Conservation (phyloP, 2,113 vertebrate genomes). For the Pituophis catenifer region DNA sequence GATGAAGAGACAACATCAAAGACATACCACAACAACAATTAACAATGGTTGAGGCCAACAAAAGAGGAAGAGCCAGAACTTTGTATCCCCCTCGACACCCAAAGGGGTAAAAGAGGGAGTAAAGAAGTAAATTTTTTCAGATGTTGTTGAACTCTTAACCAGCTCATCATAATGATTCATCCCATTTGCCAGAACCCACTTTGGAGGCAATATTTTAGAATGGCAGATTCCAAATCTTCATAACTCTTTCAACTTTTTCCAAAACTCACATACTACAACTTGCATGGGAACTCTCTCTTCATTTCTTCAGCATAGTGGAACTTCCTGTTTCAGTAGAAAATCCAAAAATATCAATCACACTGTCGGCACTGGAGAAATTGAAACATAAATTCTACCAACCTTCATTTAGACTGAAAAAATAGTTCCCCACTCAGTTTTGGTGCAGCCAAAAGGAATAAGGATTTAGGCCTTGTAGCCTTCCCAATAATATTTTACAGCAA, state of each 20-base stretch:
- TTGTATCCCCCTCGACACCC: no score
- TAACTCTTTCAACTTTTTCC: background rate
- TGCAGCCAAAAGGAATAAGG: background rate
- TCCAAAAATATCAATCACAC: background rate
- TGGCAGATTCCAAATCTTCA: background rate
- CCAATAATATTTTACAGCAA: background rate
- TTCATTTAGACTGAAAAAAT: background rate
- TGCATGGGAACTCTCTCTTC: background rate
- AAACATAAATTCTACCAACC: background rate
- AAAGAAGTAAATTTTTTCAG: background rate
- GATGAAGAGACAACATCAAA: no score
- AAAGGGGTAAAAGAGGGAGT: no score
- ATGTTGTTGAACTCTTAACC: background rate
- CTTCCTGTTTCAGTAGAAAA: background rate
- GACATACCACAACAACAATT: no score
- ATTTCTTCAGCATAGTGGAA: background rate
- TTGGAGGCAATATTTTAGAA: background rate
- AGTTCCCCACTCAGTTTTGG: background rate
- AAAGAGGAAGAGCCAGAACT: no score
- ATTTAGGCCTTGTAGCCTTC: background rate
- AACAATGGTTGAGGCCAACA: no score
- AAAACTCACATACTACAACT: background rate
- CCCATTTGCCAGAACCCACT: background rate
- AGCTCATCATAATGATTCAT: background rate
- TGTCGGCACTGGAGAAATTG: background rate